These are phyloP conservation scores for Pseudois nayaur DNA, from an alignment of 2,113 vertebrate genomes.

Conservation along the genomic window DNA sequence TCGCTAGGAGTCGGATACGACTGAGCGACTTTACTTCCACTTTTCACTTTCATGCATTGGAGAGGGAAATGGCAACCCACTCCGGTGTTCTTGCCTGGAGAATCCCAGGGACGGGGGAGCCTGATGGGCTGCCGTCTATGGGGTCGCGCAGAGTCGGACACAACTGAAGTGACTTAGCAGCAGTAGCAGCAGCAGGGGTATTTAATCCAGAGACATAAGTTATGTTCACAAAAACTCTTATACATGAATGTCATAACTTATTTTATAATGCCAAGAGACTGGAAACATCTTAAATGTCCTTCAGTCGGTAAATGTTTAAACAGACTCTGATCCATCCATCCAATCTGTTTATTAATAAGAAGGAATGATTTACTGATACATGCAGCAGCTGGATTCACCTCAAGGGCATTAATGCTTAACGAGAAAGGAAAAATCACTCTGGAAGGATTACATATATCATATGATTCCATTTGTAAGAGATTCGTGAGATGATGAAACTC, in stretches of 20 bases:
- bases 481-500: background rate
- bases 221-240: background rate
- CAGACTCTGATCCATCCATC: background rate
- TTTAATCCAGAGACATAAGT: conserved; percentile 1
- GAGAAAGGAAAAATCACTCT: background rate
- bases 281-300: background rate
- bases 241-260: background rate
- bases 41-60: too few relatives aligned
- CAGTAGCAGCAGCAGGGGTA: too few relatives aligned
- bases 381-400: background rate
- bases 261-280: background rate
- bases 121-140: too few relatives aligned
- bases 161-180: too few relatives aligned
- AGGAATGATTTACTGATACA: background rate
- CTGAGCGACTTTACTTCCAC: too few relatives aligned
- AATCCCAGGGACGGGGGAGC: too few relatives aligned
- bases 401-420: background rate
- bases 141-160: too few relatives aligned
- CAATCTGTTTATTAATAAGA: background rate
- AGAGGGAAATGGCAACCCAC: too few relatives aligned
- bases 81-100: too few relatives aligned
- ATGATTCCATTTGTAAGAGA: background rate
- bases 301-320: background rate
- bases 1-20: too few relatives aligned
- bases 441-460: background rate